Evolutionary conservation across 2,888 invertebrate species (phyloP), one percentile per base, ranked within the genome.

Genomic region (Diachrysia chrysitis): DNA sequence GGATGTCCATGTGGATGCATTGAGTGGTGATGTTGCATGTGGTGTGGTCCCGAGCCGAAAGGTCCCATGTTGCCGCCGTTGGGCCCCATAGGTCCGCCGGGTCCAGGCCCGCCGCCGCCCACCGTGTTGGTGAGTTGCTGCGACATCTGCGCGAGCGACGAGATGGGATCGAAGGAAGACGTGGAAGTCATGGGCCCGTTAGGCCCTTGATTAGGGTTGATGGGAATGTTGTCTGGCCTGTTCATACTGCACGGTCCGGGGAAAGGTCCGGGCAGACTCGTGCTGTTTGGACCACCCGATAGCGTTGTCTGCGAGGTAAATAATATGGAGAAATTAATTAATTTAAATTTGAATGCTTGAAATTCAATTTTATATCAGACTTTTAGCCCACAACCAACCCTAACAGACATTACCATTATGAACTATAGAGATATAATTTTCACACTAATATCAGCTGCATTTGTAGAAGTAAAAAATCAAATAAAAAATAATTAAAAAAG

Each of bases 101-200:
- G 90, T 2, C 90, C 90, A 16, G 91, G 90, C 14, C 90, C 90
- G n/a, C 92, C 90, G 37, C 92, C 92, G n/a, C 95, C 93, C 96
- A 89, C 94, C 46, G 97, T 97, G 85, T 97, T 98, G 16, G 98
- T 98, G 76, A 99, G 93, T 88, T 98, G 98, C 87, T 99, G 98
- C 73, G 98, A 98, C 99, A 99, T 99, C 92, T 99, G 98, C 64
- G 98, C 98, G 85, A 99, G 96, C 10, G 98, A 99, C 61, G 98
- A 98, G 84, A 99, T 99, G 0, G 99, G 99, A 95, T 99, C 99
- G 91, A 99, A 99, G 87, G 98, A 86, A 96, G 95, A 88, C 55
- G 93, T 89, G 53, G 90, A 81, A 6, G 93, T 85, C 96, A 97
- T 84, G 91, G 96, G 92, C 87, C 97, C 88, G 90, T 95, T 83